Conservation (phyloP, 2,888 invertebrate species). For the Malthinus seriepunctatus region DNA sequence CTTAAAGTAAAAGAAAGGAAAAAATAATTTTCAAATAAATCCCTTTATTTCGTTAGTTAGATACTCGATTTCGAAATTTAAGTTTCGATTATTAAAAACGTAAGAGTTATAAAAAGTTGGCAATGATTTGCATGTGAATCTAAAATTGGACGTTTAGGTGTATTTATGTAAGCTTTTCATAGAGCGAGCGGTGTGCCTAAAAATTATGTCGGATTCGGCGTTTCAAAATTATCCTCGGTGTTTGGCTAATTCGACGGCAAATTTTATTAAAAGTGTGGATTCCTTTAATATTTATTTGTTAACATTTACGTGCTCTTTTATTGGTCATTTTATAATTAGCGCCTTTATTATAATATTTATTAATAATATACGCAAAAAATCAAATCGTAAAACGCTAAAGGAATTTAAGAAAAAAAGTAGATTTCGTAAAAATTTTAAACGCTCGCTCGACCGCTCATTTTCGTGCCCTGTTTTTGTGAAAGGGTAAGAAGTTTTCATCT, state of each 20-base stretch:
- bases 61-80: neutral
- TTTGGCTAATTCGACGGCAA: conserved; percentile 1
- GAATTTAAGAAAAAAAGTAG: neutral
- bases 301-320: neutral
- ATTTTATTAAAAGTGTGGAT: neutral
- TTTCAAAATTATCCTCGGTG: conserved; percentile 14
- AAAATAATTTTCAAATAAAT: neutral
- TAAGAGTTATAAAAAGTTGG: conserved; percentile 23
- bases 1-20: neutral
- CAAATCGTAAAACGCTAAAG: neutral
- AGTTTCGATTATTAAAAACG: conserved; percentile 1
- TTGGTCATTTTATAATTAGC: neutral
- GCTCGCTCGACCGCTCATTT: neutral
- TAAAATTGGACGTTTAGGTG: conserved; percentile 26
- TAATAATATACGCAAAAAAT: neutral
- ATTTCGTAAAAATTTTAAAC: neutral
- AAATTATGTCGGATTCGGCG: conserved; percentile 14
- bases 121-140: conserved; percentile 26
- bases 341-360: neutral
- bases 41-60: neutral
- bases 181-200: conserved; percentile 1
- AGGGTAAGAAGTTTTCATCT: neutral
- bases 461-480: neutral
- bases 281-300: neutral
- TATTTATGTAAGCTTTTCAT: conserved; percentile 22